Base-by-base conservation (phyloP, 2,888 invertebrate species). In the Sclerodermus sp. region DNA sequence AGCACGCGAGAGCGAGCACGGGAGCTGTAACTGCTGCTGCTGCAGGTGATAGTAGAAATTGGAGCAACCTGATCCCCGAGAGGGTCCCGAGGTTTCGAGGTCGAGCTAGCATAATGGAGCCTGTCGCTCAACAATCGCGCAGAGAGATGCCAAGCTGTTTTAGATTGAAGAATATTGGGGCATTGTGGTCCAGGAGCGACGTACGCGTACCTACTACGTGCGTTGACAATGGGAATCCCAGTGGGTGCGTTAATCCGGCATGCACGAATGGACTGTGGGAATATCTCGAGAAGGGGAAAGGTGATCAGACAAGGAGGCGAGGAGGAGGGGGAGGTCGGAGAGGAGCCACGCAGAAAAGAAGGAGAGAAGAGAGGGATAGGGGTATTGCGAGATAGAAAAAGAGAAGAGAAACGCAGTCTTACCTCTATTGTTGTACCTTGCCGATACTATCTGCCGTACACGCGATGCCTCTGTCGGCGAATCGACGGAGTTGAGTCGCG, bases 161-260 rank as follows among this genome's bases (percentile, higher is more conserved):
- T 68, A 64, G 65, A 70, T 72, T 60, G 69, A 64, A 62, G 68
- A 67, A 69, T 70, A 71, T 71, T 62, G 65, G 62, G 62, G 63
- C 63, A 66, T 68, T 70, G 70, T 69, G 46, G 42, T 39, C 45
- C 47, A 42, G 40, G 32, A 31, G 47, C 49, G 16, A 54, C 41
- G 39, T 42, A 53, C 53, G 49, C 51, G 55, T 49, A 53, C 55
- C 56, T 42, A 51, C 40, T 51, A 52, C 45, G 49, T 48, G 50
- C 51, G 59, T 59, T 60, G 66, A 71, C 71, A 72, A 72, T 71
- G 63, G 69, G 68, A 70, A 69, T 62, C 65, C 64, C 59, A 57
- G 51, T 65, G 63, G 65, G 63, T 68, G 64, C 68, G 66, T 66
- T 67, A 67, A 69, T 67, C 68, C 68, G 48, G 52, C 44, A 50